These are phyloP conservation scores for Macrophya annulata DNA, from an alignment of 2,888 invertebrate species.

Conservation along the genomic window DNA sequence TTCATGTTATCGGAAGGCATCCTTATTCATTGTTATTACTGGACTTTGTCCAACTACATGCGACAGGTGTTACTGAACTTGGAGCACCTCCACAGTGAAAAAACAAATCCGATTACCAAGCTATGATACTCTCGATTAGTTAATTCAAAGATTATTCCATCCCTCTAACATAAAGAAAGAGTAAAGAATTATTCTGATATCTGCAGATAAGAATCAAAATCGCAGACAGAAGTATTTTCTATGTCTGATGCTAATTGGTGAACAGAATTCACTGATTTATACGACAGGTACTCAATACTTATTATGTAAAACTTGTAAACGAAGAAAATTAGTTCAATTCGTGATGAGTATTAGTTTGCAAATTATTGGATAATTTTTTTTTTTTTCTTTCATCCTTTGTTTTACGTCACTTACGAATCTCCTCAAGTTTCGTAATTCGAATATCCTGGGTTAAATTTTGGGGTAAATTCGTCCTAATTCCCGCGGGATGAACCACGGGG, in stretches of 20 bases:
- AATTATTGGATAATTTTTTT: background rate
- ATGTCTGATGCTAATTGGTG: background rate
- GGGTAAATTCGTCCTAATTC: slow-evolving; percentile 43
- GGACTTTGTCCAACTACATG: slow-evolving; percentile 27
- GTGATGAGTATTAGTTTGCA: background rate
- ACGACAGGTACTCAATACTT: background rate
- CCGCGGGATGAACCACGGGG: slow-evolving; percentile 40
- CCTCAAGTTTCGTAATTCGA: slow-evolving; percentile 20
- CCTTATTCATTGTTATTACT: slow-evolving; percentile 28
- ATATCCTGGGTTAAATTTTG: slow-evolving; percentile 9
- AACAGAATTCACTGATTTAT: background rate
- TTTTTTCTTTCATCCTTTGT: background rate
- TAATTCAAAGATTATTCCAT: background rate
- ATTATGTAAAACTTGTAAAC: background rate
- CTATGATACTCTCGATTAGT: slow-evolving; percentile 5
- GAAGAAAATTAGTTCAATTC: background rate
- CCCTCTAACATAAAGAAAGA: background rate
- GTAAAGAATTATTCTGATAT: background rate
- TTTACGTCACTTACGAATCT: background rate
- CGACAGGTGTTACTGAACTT: slow-evolving; percentile 45
- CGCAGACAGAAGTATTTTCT: background rate
- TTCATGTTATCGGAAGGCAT: background rate
- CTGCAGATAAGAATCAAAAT: background rate
- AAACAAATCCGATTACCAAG: slow-evolving; percentile 19
- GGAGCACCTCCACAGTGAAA: background rate